Conservation (phyloP, 1,140 invertebrate genomes). For the Vanessa atalanta region DNA sequence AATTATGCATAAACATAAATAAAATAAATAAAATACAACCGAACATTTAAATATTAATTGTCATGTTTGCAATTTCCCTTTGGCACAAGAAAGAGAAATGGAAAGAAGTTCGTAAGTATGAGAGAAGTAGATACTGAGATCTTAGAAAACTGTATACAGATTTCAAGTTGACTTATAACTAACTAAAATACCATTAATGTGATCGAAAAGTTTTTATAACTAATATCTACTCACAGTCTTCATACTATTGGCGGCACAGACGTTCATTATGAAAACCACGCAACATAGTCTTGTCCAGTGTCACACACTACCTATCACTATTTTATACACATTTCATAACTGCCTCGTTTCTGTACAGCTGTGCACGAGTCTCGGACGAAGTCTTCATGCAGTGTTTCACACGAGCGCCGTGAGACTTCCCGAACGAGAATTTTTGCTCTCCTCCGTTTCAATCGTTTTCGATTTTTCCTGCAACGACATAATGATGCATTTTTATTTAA, state of each 20-base stretch:
- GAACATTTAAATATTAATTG: slow-evolving; percentile 59
- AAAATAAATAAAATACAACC: slow-evolving; percentile 71
- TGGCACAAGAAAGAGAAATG: slow-evolving; percentile 70
- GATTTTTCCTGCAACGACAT: slow-evolving; percentile 53
- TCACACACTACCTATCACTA: slow-evolving; percentile 49
- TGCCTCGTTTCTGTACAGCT: slow-evolving; percentile 34
- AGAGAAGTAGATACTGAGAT: slow-evolving; percentile 60
- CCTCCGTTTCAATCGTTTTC: slow-evolving; percentile 47
- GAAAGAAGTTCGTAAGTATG: slow-evolving; percentile 21
- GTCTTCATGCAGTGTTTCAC: slow-evolving; percentile 38
- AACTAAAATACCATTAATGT: slow-evolving; percentile 46
- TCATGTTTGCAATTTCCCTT: slow-evolving; percentile 71
- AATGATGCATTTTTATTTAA: not conserved
- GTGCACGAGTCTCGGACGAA: slow-evolving; percentile 10
- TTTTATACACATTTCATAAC: slow-evolving; percentile 43
- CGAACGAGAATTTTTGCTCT: slow-evolving; percentile 61
- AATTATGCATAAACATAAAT: slow-evolving; percentile 55
- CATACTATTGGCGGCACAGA: slow-evolving; percentile 46
- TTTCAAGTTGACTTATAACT: slow-evolving; percentile 52
- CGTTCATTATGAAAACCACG: not conserved
- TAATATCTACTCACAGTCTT: slow-evolving; percentile 70
- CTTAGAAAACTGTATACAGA: slow-evolving; percentile 73
- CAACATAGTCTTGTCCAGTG: slow-evolving; percentile 36
- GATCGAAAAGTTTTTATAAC: slow-evolving; percentile 49
- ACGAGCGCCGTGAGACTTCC: slow-evolving; percentile 73